Evolutionary conservation across 2,888 invertebrate species (phyloP).

Genomic region (Chrysolina oricalcia): DNA sequence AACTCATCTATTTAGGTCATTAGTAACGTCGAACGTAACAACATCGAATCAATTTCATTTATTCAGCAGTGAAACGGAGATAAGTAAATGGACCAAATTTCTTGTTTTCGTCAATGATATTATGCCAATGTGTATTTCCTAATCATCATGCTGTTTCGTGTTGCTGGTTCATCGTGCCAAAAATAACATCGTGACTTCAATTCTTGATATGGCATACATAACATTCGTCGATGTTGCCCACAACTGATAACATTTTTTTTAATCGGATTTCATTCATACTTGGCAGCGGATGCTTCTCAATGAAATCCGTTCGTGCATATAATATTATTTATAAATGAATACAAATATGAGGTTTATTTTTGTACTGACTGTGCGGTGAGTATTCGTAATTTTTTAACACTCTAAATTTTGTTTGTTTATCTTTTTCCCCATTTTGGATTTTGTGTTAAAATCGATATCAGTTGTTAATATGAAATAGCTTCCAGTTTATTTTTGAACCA

Average conservation of each 20-base stretch:
- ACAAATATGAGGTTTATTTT: not conserved
- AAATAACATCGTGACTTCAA: constrained; percentile 57
- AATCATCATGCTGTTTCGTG: constrained; percentile 50
- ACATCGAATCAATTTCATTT: not conserved
- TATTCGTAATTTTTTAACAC: not conserved
- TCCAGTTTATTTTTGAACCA: no score
- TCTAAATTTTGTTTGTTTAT: not conserved
- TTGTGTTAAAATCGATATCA: not conserved
- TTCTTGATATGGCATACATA: constrained; percentile 49
- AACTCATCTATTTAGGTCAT: no score
- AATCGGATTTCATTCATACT: constrained; percentile 49
- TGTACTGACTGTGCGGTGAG: constrained; percentile 7
- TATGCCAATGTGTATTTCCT: constrained; percentile 36
- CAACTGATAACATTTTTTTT: constrained; percentile 49
- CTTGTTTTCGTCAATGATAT: constrained; percentile 24
- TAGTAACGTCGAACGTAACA: not conserved
- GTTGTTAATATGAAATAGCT: not conserved
- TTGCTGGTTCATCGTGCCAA: constrained; percentile 52
- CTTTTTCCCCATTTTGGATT: not conserved
- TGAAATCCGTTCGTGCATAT: constrained; percentile 38
- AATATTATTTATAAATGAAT: not conserved
- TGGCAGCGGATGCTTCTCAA: constrained; percentile 44
- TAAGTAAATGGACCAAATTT: constrained; percentile 11
- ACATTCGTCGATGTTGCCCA: constrained; percentile 40
- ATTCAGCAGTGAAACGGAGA: not conserved